phyloP scores from a whole-genome alignment of 2,113 vertebrate species.

The Vulpes ferrilata region DNA sequence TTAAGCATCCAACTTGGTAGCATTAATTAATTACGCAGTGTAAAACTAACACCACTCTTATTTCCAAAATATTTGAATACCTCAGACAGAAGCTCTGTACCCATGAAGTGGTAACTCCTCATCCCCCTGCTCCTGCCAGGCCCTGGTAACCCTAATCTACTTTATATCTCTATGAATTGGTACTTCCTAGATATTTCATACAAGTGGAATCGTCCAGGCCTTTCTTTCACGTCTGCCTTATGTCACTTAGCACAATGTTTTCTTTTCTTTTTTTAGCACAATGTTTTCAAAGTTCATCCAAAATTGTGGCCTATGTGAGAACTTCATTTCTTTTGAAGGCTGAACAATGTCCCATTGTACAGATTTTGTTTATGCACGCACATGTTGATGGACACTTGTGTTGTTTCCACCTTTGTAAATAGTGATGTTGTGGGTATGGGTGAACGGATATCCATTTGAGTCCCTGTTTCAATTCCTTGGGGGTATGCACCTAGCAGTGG shows the following conservation, averaged over 20 bases:
- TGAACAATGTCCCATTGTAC: background rate
- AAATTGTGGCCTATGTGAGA: background rate
- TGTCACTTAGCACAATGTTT: constrained; percentile 18
- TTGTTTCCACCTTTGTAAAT: background rate
- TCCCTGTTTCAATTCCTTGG: background rate
- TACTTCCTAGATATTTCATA: constrained; percentile 10
- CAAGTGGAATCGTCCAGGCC: background rate
- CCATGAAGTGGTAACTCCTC: background rate
- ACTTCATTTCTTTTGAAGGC: constrained; percentile 1
- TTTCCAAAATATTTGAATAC: constrained; percentile 45
- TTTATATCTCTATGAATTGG: background rate
- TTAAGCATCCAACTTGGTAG: background rate
- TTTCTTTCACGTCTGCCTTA: background rate
- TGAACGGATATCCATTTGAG: background rate
- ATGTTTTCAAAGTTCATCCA: constrained; percentile 23
- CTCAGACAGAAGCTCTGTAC: background rate
- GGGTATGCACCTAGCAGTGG: background rate
- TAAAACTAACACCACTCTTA: background rate
- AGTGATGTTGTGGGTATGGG: background rate
- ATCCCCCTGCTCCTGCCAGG: background rate
- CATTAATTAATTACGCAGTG: background rate
- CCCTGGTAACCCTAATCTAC: background rate
- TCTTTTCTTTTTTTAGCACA: background rate
- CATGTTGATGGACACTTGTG: background rate
- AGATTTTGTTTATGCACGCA: background rate